A percentile compares a stretch with the other conserved stretches of the same genome.
Conservation (phyloP, 2,888 invertebrate genomes). For the Xylophagus ater region DNA sequence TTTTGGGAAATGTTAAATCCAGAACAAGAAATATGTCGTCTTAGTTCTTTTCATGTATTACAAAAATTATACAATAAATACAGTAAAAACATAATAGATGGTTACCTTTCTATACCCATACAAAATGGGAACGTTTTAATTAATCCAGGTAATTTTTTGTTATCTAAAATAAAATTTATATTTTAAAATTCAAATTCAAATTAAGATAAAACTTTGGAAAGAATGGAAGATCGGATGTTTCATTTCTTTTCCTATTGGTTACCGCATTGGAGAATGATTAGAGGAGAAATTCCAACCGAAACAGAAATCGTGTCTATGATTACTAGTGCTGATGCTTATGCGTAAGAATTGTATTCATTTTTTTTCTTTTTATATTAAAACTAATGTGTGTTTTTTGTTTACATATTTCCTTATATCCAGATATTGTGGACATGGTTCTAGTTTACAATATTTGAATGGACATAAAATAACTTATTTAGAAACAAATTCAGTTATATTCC, state of each 20-base stretch:
- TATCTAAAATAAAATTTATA: slow-evolving; percentile 7
- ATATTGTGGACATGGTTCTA: slow-evolving; percentile 60
- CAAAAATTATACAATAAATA: slow-evolving; percentile 29
- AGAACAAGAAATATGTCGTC: slow-evolving; percentile 32
- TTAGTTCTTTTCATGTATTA: slow-evolving; percentile 32
- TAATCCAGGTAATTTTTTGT: slow-evolving; percentile 28
- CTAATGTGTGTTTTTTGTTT: slow-evolving; percentile 1
- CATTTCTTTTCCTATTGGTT: slow-evolving; percentile 42
- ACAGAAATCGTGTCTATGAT: slow-evolving; percentile 44
- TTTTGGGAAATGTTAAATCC: slow-evolving; percentile 36
- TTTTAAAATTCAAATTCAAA: not conserved
- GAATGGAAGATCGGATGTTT: slow-evolving; percentile 40
- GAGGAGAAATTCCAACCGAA: slow-evolving; percentile 42
- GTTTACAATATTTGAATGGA: slow-evolving; percentile 47
- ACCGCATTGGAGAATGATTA: slow-evolving; percentile 39
- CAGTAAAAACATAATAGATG: slow-evolving; percentile 25
- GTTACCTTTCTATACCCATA: slow-evolving; percentile 28
- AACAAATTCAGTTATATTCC: slow-evolving; percentile 47
- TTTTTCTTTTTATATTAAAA: not conserved
- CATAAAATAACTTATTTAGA: slow-evolving; percentile 44
- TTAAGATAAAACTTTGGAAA: slow-evolving; percentile 34
- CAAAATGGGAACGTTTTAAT: slow-evolving; percentile 28
- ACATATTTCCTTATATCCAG: slow-evolving; percentile 30
- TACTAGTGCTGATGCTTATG: slow-evolving; percentile 44
- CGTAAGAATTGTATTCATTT: slow-evolving; percentile 46